Evolutionary conservation across 23 tunicate genomes (phyloP).

Genomic region (Corella eumyota): DNA sequence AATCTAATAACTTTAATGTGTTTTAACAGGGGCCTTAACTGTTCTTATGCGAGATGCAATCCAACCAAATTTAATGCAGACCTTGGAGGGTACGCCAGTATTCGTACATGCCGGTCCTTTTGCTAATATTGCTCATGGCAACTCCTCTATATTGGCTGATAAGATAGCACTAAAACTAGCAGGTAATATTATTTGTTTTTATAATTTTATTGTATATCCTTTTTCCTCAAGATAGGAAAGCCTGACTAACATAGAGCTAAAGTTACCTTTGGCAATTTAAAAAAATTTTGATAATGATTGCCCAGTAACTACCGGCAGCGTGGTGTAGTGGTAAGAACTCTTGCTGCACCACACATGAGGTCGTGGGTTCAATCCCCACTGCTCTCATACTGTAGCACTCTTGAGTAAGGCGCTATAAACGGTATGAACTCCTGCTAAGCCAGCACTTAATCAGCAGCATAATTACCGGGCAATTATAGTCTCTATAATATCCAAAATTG

Average conservation of each 20-base stretch:
- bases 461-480: no score
- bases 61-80: conserved; percentile 73
- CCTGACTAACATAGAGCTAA: no score
- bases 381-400: no score
- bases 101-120: conserved; percentile 87
- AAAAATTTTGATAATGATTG: background rate
- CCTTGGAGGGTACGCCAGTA: conserved; percentile 72
- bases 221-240: no score
- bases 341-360: no score
- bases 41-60: conserved; percentile 82
- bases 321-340: no score
- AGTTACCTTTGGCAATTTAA: background rate
- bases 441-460: no score
- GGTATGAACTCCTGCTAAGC: no score
- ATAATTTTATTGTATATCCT: background rate
- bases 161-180: conserved; percentile 61
- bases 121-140: conserved; percentile 85
- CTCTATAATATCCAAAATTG: no score
- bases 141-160: conserved; percentile 58
- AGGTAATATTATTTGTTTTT: conserved; percentile 23
- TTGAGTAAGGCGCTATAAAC: no score
- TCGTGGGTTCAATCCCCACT: no score
- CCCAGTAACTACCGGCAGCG: no score
- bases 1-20: background rate
- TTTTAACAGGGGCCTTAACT: conserved; percentile 46